Percentiles rank a stretch among this genome's conserved stretches.
phyloP scores from a whole-genome alignment of 2,113 vertebrate species.

The Phrynosoma blainvillii region DNA sequence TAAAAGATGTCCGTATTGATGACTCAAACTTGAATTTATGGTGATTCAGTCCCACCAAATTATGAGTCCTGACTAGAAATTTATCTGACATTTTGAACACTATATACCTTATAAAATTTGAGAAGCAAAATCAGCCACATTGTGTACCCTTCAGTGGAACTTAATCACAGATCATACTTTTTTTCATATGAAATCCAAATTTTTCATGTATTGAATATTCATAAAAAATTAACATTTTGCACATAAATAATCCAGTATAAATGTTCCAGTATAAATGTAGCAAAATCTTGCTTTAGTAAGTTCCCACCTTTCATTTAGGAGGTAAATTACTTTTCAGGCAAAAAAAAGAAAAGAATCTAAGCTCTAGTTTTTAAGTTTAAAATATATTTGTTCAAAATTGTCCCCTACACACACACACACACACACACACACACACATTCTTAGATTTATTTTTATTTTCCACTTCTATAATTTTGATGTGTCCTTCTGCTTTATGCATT shows the following conservation, averaged over 20 bases:
- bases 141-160: background rate
- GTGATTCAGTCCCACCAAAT: background rate
- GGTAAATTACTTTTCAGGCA: constrained; percentile 41
- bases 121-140: background rate
- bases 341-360: constrained; percentile 20
- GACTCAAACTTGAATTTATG: background rate
- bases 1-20: background rate
- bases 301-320: constrained; percentile 40
- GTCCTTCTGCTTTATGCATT: background rate
- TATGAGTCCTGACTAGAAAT: background rate
- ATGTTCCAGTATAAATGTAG: constrained; percentile 17
- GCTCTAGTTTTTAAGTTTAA: constrained; percentile 10
- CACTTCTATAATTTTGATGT: background rate
- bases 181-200: background rate
- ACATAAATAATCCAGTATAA: background rate
- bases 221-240: background rate
- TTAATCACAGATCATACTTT: background rate
- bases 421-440: background rate
- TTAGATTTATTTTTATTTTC: constrained; percentile 25
- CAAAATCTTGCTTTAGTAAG: background rate
- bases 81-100: background rate
- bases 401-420: background rate
- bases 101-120: background rate
- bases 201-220: background rate
- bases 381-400: constrained; percentile 21